Evolutionary conservation across 2,888 invertebrate species (phyloP), one percentile per base, ranked within the genome.

Genomic region (Emesis furor): DNA sequence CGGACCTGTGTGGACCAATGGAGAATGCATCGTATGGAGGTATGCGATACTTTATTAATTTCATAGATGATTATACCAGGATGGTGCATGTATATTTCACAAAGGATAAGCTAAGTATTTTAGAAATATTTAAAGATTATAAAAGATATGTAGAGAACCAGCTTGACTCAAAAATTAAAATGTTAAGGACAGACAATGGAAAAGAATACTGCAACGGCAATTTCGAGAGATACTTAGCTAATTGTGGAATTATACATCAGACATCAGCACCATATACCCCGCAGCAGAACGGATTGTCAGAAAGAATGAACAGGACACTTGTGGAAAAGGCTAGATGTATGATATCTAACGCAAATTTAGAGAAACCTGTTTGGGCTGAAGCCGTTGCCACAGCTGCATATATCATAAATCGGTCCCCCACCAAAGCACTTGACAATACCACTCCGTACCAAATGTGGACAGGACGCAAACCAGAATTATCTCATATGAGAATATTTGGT

Each of bases 71-170:
- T 71, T 88, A 79, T 37, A 75, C 79, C 12, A 37, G 83, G 76
- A 83, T 81, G 75, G 82, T 83, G 0, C 75, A 71, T 81, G 78
- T 86, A 5, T 88, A 86, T 78, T 85, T 86, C 46, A 39, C 86
- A 5, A 86, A 86, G 76, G 46, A 79, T 69, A 24, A 24, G 24
- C 24, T 24, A 24, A 24, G 24, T 24, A 24, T 24, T 24, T 24
- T 24, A 24, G 24, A 24, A 24, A 24, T 24, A 24, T 24, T 24
- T 24, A 24, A 24, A 24, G 24, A 24, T 24, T 24, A 24, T 24
- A 24, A 24, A 24, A 24, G 24, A 24, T 24, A 24, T 24, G 24
- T 24, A 24, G 24, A 24, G 24, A 24, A 24, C 24, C 24, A 24
- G 24, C 24, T 24, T 24, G 24, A 24, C 24, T 24, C 24, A 24